Conservation (phyloP, 2,888 invertebrate species). For the Chalcosyrphus nemorum region DNA sequence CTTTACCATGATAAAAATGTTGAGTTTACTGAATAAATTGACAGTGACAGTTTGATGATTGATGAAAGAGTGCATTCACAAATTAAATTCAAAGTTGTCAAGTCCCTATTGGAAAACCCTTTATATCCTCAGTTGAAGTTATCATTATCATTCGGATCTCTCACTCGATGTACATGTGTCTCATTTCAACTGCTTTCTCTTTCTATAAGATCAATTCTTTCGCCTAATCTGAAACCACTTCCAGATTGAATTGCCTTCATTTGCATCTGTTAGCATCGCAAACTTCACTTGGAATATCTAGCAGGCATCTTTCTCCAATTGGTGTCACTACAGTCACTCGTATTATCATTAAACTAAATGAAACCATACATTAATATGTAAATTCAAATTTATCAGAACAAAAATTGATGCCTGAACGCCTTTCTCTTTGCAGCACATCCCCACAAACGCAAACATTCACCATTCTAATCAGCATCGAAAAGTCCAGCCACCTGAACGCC, state of each 20-base stretch:
- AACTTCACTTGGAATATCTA: not conserved
- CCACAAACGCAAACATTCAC: conserved; percentile 79
- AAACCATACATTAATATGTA: not conserved
- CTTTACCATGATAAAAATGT: no score
- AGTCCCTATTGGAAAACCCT: no score
- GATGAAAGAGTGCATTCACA: no score
- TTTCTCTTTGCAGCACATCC: conserved; percentile 75
- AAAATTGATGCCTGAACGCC: conserved; percentile 23
- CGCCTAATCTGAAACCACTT: no score
- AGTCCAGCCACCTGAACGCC: conserved; percentile 81
- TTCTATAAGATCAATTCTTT: no score
- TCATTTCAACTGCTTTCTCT: no score
- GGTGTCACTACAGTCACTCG: not conserved
- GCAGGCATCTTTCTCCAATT: not conserved
- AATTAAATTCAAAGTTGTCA: no score
- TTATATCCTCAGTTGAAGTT: no score
- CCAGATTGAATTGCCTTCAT: not conserved
- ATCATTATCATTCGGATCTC: no score
- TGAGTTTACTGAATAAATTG: no score
- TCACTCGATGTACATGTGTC: no score
- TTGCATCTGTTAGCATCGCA: not conserved
- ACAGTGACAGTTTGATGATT: no score
- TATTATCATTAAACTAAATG: not conserved
- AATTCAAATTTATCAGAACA: conserved; percentile 14
- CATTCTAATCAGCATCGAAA: conserved; percentile 82